These are phyloP conservation scores for Caranx melampygus DNA, from an alignment of 2,113 vertebrate genomes.

Conservation along the genomic window DNA sequence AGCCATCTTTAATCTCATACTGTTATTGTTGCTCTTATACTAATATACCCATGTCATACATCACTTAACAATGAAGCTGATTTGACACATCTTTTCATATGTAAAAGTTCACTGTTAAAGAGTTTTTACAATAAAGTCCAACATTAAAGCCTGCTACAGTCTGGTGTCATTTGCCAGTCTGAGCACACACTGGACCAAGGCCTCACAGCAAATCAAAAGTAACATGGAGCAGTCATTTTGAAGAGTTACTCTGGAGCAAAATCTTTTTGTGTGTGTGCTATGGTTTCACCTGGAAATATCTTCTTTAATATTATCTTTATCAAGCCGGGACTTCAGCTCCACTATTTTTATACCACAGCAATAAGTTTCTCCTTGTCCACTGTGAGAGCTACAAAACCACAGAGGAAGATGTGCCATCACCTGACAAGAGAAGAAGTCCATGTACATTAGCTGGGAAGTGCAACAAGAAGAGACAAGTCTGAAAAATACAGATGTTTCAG, in stretches of 20 bases:
- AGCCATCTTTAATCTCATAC: too few species aligned
- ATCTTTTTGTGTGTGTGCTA: not conserved
- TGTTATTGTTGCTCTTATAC: too few species aligned
- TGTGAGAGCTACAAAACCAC: constrained; percentile 17
- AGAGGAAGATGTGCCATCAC: constrained; percentile 1
- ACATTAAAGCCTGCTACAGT: not conserved
- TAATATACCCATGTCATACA: not conserved
- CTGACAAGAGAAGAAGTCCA: constrained; percentile 2
- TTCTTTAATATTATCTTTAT: constrained; percentile 1
- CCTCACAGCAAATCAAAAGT: not conserved
- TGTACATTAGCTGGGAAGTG: not conserved
- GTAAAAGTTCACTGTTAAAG: too few species aligned
- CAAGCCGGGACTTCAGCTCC: not conserved
- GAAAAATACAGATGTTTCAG: not conserved
- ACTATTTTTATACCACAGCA: not conserved
- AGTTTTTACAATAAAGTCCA: too few species aligned
- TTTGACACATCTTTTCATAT: too few species aligned
- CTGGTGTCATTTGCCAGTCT: too few species aligned
- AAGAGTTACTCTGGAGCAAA: not conserved
- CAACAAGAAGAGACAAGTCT: not conserved
- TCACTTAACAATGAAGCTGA: not conserved
- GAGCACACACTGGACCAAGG: not conserved
- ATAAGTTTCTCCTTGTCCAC: constrained; percentile 7
- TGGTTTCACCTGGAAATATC: not conserved
- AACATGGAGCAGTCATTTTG: not conserved